Evolutionary conservation across 1,140 invertebrate genomes (phyloP).

Genomic region (Eciton burchellii): DNA sequence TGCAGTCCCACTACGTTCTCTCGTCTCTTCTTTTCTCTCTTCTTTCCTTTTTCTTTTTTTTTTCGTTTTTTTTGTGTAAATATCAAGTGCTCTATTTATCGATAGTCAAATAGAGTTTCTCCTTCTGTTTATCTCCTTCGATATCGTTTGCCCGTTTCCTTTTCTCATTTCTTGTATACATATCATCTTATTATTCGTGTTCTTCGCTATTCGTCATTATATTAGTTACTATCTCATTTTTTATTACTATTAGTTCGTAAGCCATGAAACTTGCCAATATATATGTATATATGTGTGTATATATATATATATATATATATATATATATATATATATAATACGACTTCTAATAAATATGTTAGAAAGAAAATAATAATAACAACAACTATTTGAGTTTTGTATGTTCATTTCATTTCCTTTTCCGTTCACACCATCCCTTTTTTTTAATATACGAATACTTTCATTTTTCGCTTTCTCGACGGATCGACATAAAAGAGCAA

Average conservation of each 20-base stretch:
- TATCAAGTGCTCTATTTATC: constrained; percentile 81
- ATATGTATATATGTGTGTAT: too few relatives aligned
- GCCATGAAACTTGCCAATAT: constrained; percentile 84
- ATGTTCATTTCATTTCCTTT: constrained; percentile 69
- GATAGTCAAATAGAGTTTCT: constrained; percentile 67
- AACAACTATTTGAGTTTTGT: constrained; percentile 61
- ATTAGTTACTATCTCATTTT: constrained; percentile 78
- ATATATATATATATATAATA: too few relatives aligned
- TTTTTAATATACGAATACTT: constrained; percentile 37
- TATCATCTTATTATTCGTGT: too few relatives aligned
- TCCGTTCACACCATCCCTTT: constrained; percentile 38
- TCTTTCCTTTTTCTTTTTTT: too few relatives aligned
- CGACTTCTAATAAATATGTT: constrained; percentile 64
- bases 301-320: too few relatives aligned
- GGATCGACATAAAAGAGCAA: not conserved
- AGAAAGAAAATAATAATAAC: constrained; percentile 72
- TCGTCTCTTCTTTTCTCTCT: too few relatives aligned
- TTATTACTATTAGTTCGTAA: constrained; percentile 82
- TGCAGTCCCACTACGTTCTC: too few relatives aligned
- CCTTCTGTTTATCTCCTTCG: constrained; percentile 60
- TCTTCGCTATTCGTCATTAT: constrained; percentile 66
- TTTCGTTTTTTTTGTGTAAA: constrained; percentile 81
- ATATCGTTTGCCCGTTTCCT: constrained; percentile 11
- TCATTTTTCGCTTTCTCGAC: constrained; percentile 19
- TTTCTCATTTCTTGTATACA: constrained; percentile 22